A percentile compares a stretch with the other conserved stretches of the same genome.
Conservation (phyloP, 2,888 invertebrate genomes). For the Nemoura dubitans region DNA sequence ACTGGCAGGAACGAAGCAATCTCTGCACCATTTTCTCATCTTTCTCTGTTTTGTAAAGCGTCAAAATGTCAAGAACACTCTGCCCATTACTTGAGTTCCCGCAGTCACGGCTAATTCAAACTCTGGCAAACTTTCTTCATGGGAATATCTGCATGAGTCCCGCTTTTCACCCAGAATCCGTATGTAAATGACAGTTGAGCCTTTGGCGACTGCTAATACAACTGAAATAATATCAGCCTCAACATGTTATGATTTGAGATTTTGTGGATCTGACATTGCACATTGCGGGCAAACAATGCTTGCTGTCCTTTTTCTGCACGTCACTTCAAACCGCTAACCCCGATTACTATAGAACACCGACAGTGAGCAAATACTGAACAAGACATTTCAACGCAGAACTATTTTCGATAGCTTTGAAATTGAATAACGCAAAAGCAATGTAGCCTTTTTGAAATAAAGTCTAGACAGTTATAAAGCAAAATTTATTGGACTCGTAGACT, state of each 20-base stretch:
- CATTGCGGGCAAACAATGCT: not conserved
- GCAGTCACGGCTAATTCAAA: not conserved
- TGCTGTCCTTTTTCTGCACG: not conserved
- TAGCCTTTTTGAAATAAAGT: too few relatives aligned
- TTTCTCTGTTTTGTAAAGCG: slow-evolving; percentile 5
- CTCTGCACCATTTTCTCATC: slow-evolving; percentile 8
- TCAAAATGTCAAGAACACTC: slow-evolving; percentile 32
- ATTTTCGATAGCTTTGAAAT: not conserved
- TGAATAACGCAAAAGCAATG: not conserved
- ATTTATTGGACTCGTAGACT: too few relatives aligned
- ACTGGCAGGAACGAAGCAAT: not conserved
- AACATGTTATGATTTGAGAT: slow-evolving; percentile 1
- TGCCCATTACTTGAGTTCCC: slow-evolving; percentile 22
- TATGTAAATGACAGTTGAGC: slow-evolving; percentile 20
- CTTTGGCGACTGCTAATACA: slow-evolving; percentile 19
- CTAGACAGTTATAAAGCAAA: too few relatives aligned
- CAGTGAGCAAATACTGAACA: too few relatives aligned
- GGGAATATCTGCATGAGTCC: not conserved
- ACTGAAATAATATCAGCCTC: not conserved
- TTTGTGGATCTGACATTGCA: not conserved
- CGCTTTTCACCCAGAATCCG: not conserved
- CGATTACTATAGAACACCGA: too few relatives aligned
- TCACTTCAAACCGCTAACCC: not conserved
- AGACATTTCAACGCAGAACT: not conserved
- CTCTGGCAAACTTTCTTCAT: slow-evolving; percentile 10